phyloP scores from a whole-genome alignment of 2,888 invertebrate genomes.

The Andrena fulva region DNA sequence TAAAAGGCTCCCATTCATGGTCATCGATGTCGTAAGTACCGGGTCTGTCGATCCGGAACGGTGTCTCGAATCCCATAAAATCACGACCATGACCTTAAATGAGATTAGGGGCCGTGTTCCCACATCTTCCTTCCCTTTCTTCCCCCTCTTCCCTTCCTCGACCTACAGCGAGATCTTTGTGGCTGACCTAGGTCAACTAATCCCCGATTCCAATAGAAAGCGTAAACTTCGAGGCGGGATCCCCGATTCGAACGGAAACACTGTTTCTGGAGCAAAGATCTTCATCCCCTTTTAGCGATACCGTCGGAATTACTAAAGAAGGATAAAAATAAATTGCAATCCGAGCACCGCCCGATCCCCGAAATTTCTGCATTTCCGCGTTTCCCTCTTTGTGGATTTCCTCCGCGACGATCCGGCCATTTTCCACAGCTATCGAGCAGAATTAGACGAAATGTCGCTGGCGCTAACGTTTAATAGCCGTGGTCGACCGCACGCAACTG shows the following conservation, averaged over 20 bases:
- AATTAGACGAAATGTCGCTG: conserved; percentile 37
- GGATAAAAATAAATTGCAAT: neutral
- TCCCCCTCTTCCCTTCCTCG: conserved; percentile 25
- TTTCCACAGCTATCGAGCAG: conserved; percentile 26
- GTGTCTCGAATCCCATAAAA: conserved; percentile 58
- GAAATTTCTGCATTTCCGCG: neutral
- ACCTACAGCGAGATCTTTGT: conserved; percentile 18
- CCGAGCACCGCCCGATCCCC: neutral
- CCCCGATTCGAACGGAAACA: neutral
- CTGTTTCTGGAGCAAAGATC: neutral
- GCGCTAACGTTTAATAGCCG: conserved; percentile 25
- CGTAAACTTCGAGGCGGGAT: neutral
- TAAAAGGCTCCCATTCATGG: conserved; percentile 43
- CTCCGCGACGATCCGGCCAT: conserved; percentile 3
- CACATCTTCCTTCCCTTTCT: conserved; percentile 43
- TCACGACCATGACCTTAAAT: conserved; percentile 65
- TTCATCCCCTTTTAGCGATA: neutral
- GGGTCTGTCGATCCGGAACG: conserved; percentile 53
- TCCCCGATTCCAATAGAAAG: neutral
- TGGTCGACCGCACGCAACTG: conserved; percentile 34
- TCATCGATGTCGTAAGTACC: conserved; percentile 53
- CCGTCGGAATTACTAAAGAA: no score
- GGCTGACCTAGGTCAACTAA: conserved; percentile 64
- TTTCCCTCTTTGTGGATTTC: conserved; percentile 1
- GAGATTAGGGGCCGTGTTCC: conserved; percentile 61